Conservation (phyloP, 2,113 vertebrate species). For the Triplophysa siluroides region DNA sequence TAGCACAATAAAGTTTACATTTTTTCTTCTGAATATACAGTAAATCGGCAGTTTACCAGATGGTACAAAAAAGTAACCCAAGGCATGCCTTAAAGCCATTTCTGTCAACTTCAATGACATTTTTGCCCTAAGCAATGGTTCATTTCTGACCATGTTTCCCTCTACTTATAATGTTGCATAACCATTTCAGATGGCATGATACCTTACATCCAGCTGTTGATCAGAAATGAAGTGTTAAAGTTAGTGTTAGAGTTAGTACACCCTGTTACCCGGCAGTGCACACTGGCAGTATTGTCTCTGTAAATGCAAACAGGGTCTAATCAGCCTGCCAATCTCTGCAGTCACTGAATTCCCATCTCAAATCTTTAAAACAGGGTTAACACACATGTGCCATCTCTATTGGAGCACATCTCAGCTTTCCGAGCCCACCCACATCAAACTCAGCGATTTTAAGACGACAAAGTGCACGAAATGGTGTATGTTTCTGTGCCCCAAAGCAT, state of each 20-base stretch:
- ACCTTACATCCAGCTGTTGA: not conserved
- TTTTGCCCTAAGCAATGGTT: too few relatives aligned
- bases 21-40: too few relatives aligned
- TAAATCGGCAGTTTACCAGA: too few relatives aligned
- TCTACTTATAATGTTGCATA: not conserved
- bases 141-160: too few relatives aligned
- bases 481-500: constrained; percentile 60
- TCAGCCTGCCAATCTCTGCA: constrained; percentile 39
- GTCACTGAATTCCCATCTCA: constrained; percentile 4
- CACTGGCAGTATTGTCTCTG: constrained; percentile 35
- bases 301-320: not conserved
- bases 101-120: too few relatives aligned
- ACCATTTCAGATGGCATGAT: not conserved
- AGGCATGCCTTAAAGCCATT: too few relatives aligned
- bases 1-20: too few relatives aligned
- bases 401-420: constrained; percentile 16
- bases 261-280: constrained; percentile 32
- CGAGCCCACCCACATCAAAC: constrained; percentile 16
- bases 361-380: constrained; percentile 27
- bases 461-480: constrained; percentile 62
- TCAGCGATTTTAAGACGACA: constrained; percentile 36
- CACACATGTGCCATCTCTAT: constrained; percentile 12
- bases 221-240: not conserved
- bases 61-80: too few relatives aligned
- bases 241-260: not conserved